Evolutionary conservation across 1,140 invertebrate species (phyloP).

Genomic region (Drosophila murphyi): DNA sequence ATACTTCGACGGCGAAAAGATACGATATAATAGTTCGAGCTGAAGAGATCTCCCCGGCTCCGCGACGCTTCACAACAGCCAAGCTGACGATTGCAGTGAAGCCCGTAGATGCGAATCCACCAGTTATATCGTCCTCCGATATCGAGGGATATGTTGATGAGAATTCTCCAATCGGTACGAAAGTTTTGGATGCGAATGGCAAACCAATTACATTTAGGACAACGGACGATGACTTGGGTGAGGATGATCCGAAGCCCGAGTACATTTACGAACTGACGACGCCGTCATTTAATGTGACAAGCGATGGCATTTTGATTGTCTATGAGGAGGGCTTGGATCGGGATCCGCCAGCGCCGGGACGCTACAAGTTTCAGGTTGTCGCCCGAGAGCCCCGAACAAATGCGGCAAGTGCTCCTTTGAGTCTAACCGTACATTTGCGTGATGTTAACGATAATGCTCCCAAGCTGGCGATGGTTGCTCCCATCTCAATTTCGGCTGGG

Average conservation of each 20-base stretch:
- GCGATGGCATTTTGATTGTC: constrained; percentile 90
- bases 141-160: constrained; percentile 93
- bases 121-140: constrained; percentile 89
- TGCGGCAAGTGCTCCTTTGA: constrained; percentile 92
- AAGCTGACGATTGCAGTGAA: constrained; percentile 92
- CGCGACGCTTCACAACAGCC: constrained; percentile 91
- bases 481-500: constrained; percentile 92
- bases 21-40: constrained; percentile 91
- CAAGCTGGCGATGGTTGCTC: constrained; percentile 89
- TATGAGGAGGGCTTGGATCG: constrained; percentile 93
- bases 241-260: constrained; percentile 89
- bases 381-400: constrained; percentile 91
- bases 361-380: constrained; percentile 91
- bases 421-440: constrained; percentile 90
- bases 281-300: constrained; percentile 91
- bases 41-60: constrained; percentile 90
- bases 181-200: constrained; percentile 89
- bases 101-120: constrained; percentile 93
- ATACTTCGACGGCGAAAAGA: constrained; percentile 89
- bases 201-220: constrained; percentile 90
- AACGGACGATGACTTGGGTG: constrained; percentile 93
- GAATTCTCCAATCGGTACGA: constrained; percentile 93
- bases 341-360: constrained; percentile 93
- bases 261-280: constrained; percentile 94
- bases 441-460: constrained; percentile 95